phyloP scores from a whole-genome alignment of 2,888 invertebrate species.

The Quadroppia sp. region DNA sequence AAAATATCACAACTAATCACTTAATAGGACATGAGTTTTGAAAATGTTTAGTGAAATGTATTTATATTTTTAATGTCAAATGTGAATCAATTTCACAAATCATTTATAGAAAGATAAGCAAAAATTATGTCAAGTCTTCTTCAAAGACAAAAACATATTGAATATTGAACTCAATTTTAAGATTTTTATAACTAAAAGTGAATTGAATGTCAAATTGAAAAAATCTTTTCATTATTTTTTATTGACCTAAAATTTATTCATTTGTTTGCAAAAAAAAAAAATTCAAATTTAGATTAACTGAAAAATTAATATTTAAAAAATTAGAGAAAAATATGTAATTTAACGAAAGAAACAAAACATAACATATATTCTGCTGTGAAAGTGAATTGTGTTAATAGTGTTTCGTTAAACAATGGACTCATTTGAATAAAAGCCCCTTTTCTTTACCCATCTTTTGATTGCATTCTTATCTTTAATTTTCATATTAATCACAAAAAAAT shows the following conservation, averaged over 20 bases:
- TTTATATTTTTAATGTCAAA: too few relatives aligned
- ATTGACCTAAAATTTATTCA: slow-evolving; percentile 14
- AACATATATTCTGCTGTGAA: background rate
- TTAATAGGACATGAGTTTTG: too few relatives aligned
- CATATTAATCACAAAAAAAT: too few relatives aligned
- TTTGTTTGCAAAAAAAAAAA: background rate
- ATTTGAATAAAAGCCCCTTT: background rate
- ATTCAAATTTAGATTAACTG: slow-evolving; percentile 19
- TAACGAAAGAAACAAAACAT: background rate
- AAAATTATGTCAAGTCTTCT: slow-evolving; percentile 7
- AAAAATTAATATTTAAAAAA: too few relatives aligned
- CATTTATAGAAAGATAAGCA: background rate
- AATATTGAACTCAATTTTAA: background rate
- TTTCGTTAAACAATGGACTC: slow-evolving; percentile 12
- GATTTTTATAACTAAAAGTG: background rate
- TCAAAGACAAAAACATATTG: background rate
- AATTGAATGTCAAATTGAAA: slow-evolving; percentile 12
- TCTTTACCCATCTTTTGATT: background rate
- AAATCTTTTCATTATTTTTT: background rate
- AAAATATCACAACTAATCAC: too few relatives aligned
- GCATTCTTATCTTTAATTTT: too few relatives aligned
- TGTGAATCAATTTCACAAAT: background rate
- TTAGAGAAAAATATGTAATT: background rate
- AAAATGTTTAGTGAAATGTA: too few relatives aligned
- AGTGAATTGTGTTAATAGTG: slow-evolving; percentile 10